Evolutionary conservation across 2,797 vertebrate species (phyloP).

Genomic region (Labroides dimidiatus): DNA sequence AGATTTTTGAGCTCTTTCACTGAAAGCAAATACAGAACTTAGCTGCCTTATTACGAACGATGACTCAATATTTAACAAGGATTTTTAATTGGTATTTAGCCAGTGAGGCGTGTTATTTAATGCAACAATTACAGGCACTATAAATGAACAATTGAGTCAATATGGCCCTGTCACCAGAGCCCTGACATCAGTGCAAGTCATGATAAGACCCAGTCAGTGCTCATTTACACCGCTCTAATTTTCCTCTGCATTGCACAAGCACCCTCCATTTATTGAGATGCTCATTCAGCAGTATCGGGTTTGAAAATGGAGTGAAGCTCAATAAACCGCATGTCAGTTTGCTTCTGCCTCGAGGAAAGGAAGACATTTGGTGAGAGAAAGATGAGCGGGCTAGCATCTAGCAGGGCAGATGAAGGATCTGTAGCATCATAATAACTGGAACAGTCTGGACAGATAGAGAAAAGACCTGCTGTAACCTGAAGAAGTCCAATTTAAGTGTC

Average conservation of each 20-base stretch:
- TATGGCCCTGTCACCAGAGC: conserved; percentile 1
- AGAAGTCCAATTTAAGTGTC: conserved; percentile 34
- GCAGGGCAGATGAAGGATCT: conserved; percentile 38
- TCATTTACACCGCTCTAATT: conserved; percentile 45
- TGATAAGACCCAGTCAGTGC: conserved; percentile 7
- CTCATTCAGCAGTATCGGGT: conserved; percentile 41
- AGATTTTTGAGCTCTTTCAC: neutral
- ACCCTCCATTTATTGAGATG: conserved; percentile 44
- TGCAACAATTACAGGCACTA: conserved; percentile 18
- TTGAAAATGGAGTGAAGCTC: conserved; percentile 49
- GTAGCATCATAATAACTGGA: conserved; percentile 35
- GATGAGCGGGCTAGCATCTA: neutral
- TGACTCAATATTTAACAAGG: conserved; percentile 4
- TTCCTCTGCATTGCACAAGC: conserved; percentile 31
- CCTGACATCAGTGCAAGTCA: conserved; percentile 1
- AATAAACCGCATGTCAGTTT: conserved; percentile 59
- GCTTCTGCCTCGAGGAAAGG: conserved; percentile 58
- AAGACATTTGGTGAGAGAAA: conserved; percentile 14
- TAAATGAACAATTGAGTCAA: conserved; percentile 30
- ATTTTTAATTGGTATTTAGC: conserved; percentile 31
- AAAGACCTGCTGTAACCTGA: conserved; percentile 12
- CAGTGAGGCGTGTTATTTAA: conserved; percentile 28
- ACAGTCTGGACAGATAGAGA: conserved; percentile 40
- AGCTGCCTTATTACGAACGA: conserved; percentile 2
- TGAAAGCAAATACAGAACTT: neutral